Percentiles rank a stretch among this genome's conserved stretches.
phyloP scores from a whole-genome alignment of 1,140 invertebrate genomes.

The Brachionus manjavacas region DNA sequence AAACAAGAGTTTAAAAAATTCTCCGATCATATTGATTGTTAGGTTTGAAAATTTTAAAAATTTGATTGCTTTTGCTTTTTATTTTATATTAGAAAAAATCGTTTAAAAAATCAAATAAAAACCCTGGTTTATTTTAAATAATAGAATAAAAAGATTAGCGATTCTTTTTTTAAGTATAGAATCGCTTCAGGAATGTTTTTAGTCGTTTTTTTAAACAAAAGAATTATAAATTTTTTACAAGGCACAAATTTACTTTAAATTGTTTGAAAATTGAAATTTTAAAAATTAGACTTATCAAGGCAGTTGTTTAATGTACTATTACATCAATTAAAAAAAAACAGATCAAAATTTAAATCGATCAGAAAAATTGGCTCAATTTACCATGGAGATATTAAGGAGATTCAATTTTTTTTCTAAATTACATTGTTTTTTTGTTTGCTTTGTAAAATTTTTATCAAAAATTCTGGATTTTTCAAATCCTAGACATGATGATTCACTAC shows the following conservation, averaged over 20 bases:
- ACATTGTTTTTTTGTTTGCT: background rate
- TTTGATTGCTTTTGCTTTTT: background rate
- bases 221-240: background rate
- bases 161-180: background rate
- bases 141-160: background rate
- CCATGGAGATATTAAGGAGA: no score
- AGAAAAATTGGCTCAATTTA: background rate
- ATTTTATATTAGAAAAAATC: background rate
- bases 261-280: background rate
- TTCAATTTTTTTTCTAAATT: no score
- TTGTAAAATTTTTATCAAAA: background rate
- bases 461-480: background rate
- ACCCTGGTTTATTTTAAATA: background rate
- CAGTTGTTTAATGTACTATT: background rate
- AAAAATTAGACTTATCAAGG: background rate
- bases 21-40: background rate
- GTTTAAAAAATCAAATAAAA: conserved; percentile 3
- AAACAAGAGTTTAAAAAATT: background rate
- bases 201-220: background rate
- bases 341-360: background rate
- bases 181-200: background rate
- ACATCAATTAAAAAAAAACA: background rate
- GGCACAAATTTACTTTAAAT: background rate
- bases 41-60: background rate
- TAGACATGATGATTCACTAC: background rate